Percentiles rank a stretch among this genome's conserved stretches.
phyloP scores from a whole-genome alignment of 1,140 invertebrate genomes.

The Tenebrio molitor region DNA sequence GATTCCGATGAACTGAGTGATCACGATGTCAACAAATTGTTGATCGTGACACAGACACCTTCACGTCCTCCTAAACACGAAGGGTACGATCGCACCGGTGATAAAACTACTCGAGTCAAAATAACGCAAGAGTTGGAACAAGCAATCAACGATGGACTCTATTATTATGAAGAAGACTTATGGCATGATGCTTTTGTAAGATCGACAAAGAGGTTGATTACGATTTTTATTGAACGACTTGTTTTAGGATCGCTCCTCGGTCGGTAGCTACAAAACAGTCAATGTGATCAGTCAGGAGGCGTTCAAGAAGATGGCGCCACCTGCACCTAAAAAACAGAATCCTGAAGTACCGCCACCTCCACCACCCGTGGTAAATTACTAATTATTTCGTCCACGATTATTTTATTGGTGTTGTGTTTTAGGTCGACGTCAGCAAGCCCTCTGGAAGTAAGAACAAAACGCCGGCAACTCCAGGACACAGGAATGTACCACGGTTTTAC shows the following conservation, averaged over 20 bases:
- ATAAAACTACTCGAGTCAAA: constrained; percentile 87
- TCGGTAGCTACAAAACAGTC: constrained; percentile 85
- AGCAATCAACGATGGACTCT: constrained; percentile 95
- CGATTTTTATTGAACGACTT: too few relatives aligned
- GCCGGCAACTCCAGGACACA: constrained; percentile 61
- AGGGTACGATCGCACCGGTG: constrained; percentile 89
- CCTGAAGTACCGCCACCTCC: constrained; percentile 84
- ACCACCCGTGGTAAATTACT: constrained; percentile 68
- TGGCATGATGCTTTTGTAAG: constrained; percentile 70
- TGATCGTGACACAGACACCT: constrained; percentile 92
- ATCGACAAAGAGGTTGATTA: too few relatives aligned
- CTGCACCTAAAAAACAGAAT: constrained; percentile 74
- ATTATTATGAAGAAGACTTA: constrained; percentile 94
- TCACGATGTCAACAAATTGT: constrained; percentile 92
- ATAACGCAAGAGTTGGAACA: constrained; percentile 94
- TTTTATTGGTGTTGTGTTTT: background rate
- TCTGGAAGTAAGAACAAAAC: constrained; percentile 41
- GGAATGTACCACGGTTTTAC: constrained; percentile 85
- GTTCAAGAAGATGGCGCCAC: constrained; percentile 85
- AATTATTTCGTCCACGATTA: background rate
- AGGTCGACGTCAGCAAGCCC: constrained; percentile 5
- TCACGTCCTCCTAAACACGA: constrained; percentile 83
- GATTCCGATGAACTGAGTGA: constrained; percentile 94
- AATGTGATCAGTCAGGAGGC: constrained; percentile 90
- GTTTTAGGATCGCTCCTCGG: constrained; percentile 60